Percentiles rank a stretch among this genome's conserved stretches.
phyloP scores from a whole-genome alignment of 2,113 vertebrate genomes.

The Ochotona princeps region DNA sequence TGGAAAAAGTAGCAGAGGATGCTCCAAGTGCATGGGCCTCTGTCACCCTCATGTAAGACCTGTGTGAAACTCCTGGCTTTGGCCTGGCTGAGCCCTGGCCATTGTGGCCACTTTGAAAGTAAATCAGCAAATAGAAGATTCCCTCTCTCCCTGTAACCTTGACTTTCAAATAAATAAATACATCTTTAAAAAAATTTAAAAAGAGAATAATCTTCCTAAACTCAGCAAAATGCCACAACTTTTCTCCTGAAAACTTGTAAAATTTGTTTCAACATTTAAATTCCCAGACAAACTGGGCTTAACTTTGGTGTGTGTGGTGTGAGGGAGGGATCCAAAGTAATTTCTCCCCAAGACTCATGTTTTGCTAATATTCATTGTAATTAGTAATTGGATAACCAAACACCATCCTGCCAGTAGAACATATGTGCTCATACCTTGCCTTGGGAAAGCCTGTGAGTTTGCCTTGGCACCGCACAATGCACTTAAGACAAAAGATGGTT shows the following conservation, averaged over 20 bases:
- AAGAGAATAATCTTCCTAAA: neutral
- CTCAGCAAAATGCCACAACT: neutral
- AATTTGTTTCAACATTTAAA: constrained; percentile 28
- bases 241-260: neutral
- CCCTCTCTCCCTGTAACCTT: no score
- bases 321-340: neutral
- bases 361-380: neutral
- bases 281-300: neutral
- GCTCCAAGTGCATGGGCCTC: no score
- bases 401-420: neutral
- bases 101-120: no score
- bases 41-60: no score
- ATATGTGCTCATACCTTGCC: neutral
- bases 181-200: no score
- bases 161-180: no score
- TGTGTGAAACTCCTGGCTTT: no score
- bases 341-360: neutral
- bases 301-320: neutral
- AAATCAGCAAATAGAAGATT: no score
- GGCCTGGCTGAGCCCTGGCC: no score
- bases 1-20: no score
- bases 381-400: neutral
- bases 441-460: neutral
- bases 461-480: neutral
- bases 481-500: neutral